Base-by-base conservation (phyloP, 2,797 vertebrate species). In the Trachurus trachurus region DNA sequence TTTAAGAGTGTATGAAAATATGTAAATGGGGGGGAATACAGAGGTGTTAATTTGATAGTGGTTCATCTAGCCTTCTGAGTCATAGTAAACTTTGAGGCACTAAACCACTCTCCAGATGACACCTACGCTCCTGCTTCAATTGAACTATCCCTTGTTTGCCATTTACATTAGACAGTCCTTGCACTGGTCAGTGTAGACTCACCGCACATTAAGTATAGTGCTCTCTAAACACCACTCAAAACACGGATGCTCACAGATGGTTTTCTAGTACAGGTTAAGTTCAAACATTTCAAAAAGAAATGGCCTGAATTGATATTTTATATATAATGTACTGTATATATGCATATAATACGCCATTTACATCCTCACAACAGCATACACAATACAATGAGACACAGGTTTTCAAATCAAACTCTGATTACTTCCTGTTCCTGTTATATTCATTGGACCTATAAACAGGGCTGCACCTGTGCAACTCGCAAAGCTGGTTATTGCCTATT, bases 41-140 rank as follows among this genome's bases (percentile, higher is more conserved):
- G 71, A 68, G 37, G 60, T 68, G 66, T 76, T 50, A 64, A 21
- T 76, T 81, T 34, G 26, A 37, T 47, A 59, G 19, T 66, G 61
- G 39, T 70, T 80, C 52, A 50, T 57, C 40, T 0, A 3, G 39
- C 58, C 29, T 39, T 65, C 53, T 67, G n/a, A 61, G 39, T 66
- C 42, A 59, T 52, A 16, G 72, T 64, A 62, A 54, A 22, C 52
- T 75, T 71, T 39, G 49, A 12, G 29, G 16, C 53, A 42, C 13
- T 50, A 16, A 16, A 19, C 21, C 21, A 22, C 16, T 63, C 31
- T 64, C 26, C 21, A 64, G 22, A 22, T 54, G 47, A 74, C 52
- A 42, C 39, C 39, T 54, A 0, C 56, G 59, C 73, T 59, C 26
- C 44, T 7, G 11, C 58, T 26, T 59, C 11, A 37, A 64, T 19